Percentiles rank a stretch among this genome's conserved stretches.
phyloP scores from a whole-genome alignment of 2,113 vertebrate genomes.

The Pungitius pungitius region DNA sequence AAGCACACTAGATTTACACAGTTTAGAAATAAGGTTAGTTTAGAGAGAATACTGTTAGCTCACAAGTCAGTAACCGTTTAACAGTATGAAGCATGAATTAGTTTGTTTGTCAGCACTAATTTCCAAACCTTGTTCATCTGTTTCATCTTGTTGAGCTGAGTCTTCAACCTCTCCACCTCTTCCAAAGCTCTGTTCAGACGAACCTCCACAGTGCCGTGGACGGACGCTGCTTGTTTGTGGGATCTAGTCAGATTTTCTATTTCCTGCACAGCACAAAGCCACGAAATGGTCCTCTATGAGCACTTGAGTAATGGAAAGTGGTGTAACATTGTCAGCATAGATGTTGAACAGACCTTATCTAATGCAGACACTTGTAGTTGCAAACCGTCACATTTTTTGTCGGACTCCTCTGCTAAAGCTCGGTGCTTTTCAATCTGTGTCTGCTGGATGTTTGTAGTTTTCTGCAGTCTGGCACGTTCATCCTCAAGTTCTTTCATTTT shows the following conservation, averaged over 20 bases:
- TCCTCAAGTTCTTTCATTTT: constrained; percentile 86
- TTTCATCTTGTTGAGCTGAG: constrained; percentile 86
- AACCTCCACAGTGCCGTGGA: constrained; percentile 85
- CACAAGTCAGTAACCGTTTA: background rate
- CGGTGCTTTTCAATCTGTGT: constrained; percentile 89
- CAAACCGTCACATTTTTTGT: constrained; percentile 82
- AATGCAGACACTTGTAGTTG: constrained; percentile 83
- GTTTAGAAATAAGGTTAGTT: background rate
- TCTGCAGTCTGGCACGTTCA: constrained; percentile 84
- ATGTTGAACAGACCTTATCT: constrained; percentile 78
- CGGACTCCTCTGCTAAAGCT: constrained; percentile 84
- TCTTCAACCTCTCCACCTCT: constrained; percentile 87
- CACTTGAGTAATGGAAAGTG: background rate
- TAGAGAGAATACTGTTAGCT: background rate
- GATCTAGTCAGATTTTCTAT: constrained; percentile 83
- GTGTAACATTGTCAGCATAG: background rate
- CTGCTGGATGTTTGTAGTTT: constrained; percentile 80
- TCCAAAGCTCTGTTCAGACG: constrained; percentile 92
- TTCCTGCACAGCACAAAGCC: constrained; percentile 79
- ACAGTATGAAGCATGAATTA: background rate
- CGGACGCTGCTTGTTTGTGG: constrained; percentile 85
- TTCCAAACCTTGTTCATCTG: constrained; percentile 87
- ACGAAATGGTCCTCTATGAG: background rate
- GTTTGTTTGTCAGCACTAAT: background rate
- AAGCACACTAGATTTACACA: background rate